Conservation (phyloP, 2,113 vertebrate genomes). For the Leptosomus discolor region DNA sequence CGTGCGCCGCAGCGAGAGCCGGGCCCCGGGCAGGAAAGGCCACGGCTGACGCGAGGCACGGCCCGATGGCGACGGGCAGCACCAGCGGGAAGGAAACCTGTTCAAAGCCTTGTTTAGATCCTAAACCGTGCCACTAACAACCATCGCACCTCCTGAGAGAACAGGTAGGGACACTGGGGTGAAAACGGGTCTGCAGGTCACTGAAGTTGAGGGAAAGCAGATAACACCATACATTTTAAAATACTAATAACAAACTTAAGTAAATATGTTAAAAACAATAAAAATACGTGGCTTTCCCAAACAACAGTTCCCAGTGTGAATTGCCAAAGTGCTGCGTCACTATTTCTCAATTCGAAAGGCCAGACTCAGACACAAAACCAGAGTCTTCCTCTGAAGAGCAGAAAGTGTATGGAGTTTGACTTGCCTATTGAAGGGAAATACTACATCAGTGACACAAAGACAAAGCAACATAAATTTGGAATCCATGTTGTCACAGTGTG, state of each 20-base stretch:
- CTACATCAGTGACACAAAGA: background rate
- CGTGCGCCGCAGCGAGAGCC: too few relatives aligned
- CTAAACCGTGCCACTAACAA: accelerated
- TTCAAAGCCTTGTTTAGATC: background rate
- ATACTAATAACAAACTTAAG: background rate
- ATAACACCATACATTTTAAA: accelerated
- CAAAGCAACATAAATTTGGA: background rate
- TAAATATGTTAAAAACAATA: accelerated
- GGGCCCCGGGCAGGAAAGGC: too few relatives aligned
- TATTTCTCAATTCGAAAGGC: background rate
- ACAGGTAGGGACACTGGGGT: accelerated
- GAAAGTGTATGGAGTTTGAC: background rate
- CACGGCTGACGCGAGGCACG: too few relatives aligned
- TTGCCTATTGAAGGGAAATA: background rate
- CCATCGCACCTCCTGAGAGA: accelerated
- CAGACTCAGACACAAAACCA: background rate
- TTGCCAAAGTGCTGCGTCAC: accelerated
- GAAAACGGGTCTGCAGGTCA: accelerated
- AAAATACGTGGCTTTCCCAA: background rate
- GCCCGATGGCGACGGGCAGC: too few relatives aligned
- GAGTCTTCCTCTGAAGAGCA: background rate
- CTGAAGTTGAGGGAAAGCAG: too few relatives aligned
- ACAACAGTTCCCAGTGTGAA: background rate
- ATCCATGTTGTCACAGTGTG: accelerated
- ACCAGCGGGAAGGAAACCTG: too few relatives aligned